Percentiles rank a stretch among this genome's conserved stretches.
Evolutionary conservation across 1,140 invertebrate genomes (phyloP).

Genomic region (Lasioglossum baleicum): DNA sequence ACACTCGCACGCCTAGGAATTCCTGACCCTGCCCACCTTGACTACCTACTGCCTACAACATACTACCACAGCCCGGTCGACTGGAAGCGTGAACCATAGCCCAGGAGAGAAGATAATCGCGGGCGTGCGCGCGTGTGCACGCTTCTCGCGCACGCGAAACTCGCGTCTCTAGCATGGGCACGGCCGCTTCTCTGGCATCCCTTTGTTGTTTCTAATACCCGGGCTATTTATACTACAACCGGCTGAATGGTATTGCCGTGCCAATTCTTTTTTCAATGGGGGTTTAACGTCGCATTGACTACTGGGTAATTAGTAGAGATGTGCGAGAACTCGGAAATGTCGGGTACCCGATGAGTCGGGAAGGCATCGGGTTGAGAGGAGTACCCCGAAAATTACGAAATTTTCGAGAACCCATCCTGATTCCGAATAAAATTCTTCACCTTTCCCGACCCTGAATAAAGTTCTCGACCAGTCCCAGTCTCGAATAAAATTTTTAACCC

Average conservation of each 20-base stretch:
- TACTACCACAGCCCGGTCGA: constrained; percentile 19
- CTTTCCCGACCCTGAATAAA: too few species aligned
- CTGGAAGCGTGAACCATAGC: constrained; percentile 56
- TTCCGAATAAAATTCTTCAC: too few species aligned
- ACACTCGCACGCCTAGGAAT: constrained; percentile 71
- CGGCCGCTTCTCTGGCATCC: constrained; percentile 65
- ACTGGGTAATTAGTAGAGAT: too few species aligned
- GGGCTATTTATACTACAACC: constrained; percentile 61
- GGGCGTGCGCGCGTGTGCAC: constrained; percentile 58
- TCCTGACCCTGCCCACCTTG: constrained; percentile 74
- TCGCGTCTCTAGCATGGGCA: constrained; percentile 57
- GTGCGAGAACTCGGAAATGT: too few species aligned
- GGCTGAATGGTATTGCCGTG: constrained; percentile 33
- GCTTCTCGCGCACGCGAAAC: constrained; percentile 45
- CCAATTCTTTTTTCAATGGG: constrained; percentile 12
- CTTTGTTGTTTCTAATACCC: constrained; percentile 67
- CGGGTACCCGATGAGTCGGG: too few species aligned
- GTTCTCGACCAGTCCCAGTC: too few species aligned
- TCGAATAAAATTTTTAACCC: too few species aligned
- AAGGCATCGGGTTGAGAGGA: too few species aligned
- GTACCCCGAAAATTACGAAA: too few species aligned
- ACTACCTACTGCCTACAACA: constrained; percentile 59
- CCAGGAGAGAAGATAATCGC: constrained; percentile 59
- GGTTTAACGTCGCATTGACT: too few species aligned
- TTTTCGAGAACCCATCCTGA: too few species aligned